phyloP scores from a whole-genome alignment of 2,113 vertebrate species.

The Natator depressus region DNA sequence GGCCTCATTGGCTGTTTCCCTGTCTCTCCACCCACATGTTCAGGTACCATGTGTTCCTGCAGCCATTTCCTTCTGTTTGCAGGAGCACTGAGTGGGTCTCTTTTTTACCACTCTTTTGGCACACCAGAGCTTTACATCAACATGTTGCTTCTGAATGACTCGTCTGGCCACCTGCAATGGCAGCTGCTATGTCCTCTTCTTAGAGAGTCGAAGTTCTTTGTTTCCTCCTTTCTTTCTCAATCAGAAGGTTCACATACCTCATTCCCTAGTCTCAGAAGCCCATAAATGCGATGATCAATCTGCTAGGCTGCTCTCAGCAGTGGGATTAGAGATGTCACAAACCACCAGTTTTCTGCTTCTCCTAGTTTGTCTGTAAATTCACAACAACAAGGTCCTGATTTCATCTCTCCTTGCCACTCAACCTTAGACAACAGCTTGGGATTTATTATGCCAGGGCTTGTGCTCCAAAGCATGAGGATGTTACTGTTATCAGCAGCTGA shows the following conservation, averaged over 20 bases:
- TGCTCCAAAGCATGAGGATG: conserved; percentile 10
- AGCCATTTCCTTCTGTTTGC: not conserved
- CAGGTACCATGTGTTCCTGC: not conserved
- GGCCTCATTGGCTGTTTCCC: not conserved
- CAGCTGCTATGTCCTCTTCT: accelerated
- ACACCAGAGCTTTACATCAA: not conserved
- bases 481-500: conserved; percentile 45
- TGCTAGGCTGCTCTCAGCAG: not conserved
- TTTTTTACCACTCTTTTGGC: not conserved
- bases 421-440: conserved; percentile 6
- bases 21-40: not conserved
- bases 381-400: conserved; percentile 18
- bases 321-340: conserved; percentile 35
- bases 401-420: conserved; percentile 12
- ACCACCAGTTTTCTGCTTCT: not conserved
- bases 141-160: not conserved
- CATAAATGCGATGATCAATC: accelerated
- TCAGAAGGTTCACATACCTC: not conserved
- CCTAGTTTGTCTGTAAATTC: not conserved
- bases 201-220: not conserved
- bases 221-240: not conserved
- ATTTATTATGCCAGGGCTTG: conserved; percentile 54
- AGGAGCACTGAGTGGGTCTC: not conserved
- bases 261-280: not conserved
- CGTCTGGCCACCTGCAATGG: accelerated